These are phyloP conservation scores for Aurelia aurita DNA, from an alignment of 30 jellyfish, hydroid and myxozoan species.

Conservation along the genomic window DNA sequence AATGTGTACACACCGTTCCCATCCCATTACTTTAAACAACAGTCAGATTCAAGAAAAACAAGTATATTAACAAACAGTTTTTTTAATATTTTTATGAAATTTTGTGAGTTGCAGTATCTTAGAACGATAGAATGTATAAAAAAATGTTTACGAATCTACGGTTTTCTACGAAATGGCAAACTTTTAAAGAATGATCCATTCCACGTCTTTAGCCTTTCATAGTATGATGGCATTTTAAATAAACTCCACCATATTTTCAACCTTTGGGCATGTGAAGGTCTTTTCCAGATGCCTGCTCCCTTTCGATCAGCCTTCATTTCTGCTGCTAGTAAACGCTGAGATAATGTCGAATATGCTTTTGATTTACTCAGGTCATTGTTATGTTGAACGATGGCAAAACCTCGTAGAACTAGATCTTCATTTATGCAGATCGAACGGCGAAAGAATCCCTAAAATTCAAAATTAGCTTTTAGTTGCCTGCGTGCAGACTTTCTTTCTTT, in stretches of 20 bases:
- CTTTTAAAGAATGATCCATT: too few species aligned
- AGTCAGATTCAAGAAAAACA: too few species aligned
- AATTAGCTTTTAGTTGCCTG: not conserved
- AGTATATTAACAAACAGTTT: too few species aligned
- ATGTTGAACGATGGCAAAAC: constrained; percentile 54
- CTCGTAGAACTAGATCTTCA: constrained; percentile 38
- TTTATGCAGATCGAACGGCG: constrained; percentile 38
- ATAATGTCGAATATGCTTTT: constrained; percentile 12
- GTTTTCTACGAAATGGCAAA: too few species aligned
- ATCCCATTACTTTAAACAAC: too few species aligned
- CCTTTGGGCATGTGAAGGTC: constrained; percentile 27
- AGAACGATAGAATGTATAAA: too few species aligned
- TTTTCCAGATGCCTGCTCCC: constrained; percentile 61
- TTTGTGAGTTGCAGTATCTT: too few species aligned
- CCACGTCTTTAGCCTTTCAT: too few species aligned
- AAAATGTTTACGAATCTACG: too few species aligned
- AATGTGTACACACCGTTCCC: too few species aligned
- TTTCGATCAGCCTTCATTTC: constrained; percentile 51
- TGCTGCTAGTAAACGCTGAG: constrained; percentile 26
- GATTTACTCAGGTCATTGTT: not conserved
- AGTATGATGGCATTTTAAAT: not conserved
- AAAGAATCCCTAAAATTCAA: constrained; percentile 18
- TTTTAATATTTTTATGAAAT: too few species aligned
- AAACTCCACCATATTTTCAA: constrained; percentile 7
- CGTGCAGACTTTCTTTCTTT: too few species aligned